Base-by-base conservation (phyloP, 2,888 invertebrate genomes). In the Erynnis tages region DNA sequence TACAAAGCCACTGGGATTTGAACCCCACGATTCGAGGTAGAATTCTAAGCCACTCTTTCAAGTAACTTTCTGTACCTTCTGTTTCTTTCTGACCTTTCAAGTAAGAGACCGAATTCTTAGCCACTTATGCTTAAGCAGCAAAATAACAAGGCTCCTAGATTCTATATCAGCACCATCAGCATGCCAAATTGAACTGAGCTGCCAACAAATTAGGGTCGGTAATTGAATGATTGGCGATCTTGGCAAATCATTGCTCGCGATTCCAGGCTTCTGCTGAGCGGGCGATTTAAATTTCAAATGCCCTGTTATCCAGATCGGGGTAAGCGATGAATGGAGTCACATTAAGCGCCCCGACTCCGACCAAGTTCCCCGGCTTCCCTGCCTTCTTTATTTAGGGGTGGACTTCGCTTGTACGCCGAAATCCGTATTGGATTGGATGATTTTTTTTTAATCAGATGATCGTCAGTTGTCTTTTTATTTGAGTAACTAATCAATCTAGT, bases 221-320 rank as follows among this genome's bases (percentile, higher is more conserved):
- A 50, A 50, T 50, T 50, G 50, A 50, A 44, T 37, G 50, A 50
- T 50, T 44, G 35, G 44, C 19, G 54, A 40, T 48, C 30, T 35
- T 53, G 55, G 55, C 54, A 71, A 75, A 73, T 74, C 76, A 73
- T 70, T 67, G 66, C 66, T 58, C 66, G 65, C 69, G 65, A 73
- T 73, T 71, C 65, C 61, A 63, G 65, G 59, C 57, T 74, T 74
- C 71, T 74, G 72, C 72, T 72, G 71, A 73, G 75, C 66, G 71
- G 59, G 62, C 76, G 74, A 83, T 86, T 86, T 86, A 84, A 86
- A 86, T 85, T 86, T 84, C 83, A 85, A 86, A 86, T 85, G 73
- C 75, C 73, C 73, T 69, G 78, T 79, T 83, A 82, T 76, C 73
- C 72, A 71, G 77, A 79, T 81, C 75, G 75, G 75, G 79, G 78